Conservation (phyloP, 2,888 invertebrate genomes). For the Coenonympha glycerion region DNA sequence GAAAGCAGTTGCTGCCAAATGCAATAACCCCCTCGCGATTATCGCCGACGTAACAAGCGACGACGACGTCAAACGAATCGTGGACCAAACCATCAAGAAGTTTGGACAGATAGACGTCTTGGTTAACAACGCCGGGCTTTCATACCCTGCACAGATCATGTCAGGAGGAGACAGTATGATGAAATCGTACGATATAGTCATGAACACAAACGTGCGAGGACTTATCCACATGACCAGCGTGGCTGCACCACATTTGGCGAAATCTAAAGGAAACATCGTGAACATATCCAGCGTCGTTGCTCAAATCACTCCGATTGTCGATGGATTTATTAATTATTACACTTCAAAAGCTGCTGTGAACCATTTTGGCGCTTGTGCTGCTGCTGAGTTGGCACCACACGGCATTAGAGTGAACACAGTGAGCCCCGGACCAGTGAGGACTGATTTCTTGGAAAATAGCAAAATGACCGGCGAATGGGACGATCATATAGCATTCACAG, state of each 20-base stretch:
- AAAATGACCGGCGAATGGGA: conserved; percentile 35
- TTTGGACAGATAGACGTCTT: conserved; percentile 35
- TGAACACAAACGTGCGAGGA: conserved; percentile 41
- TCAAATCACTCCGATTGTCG: conserved; percentile 1
- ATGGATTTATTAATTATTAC: conserved; percentile 57
- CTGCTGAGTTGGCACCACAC: conserved; percentile 77
- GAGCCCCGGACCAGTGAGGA: conserved; percentile 82
- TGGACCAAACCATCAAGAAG: conserved; percentile 26
- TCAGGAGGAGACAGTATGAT: conserved; percentile 27
- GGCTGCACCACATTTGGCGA: conserved; percentile 35
- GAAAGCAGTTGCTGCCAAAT: conserved; percentile 17
- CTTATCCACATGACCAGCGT: conserved; percentile 34
- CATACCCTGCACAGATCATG: conserved; percentile 19
- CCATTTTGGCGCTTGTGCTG: conserved; percentile 81
- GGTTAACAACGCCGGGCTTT: conserved; percentile 36
- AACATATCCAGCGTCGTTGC: conserved; percentile 40
- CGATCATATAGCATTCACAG: conserved; percentile 35
- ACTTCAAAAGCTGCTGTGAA: conserved; percentile 85
- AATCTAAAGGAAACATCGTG: conserved; percentile 42
- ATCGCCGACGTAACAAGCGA: conserved; percentile 33
- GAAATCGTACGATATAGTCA: conserved; percentile 35
- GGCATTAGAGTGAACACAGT: conserved; percentile 81
- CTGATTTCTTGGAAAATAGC: conserved; percentile 30
- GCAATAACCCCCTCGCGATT: conserved; percentile 23
- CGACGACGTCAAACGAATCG: conserved; percentile 25